These are phyloP conservation scores for Ancistrus triradiatus DNA, from an alignment of 2,113 vertebrate species.

Conservation along the genomic window DNA sequence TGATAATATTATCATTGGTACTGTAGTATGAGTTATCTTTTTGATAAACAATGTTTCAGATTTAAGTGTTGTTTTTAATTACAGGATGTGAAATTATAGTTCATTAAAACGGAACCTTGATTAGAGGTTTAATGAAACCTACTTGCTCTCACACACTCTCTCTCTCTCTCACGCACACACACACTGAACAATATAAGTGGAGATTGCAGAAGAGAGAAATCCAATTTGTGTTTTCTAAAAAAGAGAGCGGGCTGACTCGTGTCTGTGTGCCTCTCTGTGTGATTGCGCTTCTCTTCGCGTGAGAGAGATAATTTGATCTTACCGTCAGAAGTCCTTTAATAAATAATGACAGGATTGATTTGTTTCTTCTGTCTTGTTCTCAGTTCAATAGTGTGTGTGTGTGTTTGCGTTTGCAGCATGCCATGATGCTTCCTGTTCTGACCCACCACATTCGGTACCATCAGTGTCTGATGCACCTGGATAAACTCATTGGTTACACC, in stretches of 20 bases:
- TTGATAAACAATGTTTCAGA: no score
- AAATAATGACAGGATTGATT: conserved; percentile 73
- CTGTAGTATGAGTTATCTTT: no score
- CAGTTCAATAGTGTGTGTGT: conserved; percentile 10
- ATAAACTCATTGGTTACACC: conserved; percentile 89
- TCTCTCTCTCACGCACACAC: no score
- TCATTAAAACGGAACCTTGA: no score
- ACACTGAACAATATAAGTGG: no score
- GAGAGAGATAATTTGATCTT: conserved; percentile 63
- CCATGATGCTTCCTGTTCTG: conserved; percentile 97
- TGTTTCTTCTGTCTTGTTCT: conserved; percentile 45
- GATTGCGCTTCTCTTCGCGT: conserved; percentile 42
- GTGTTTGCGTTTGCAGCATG: conserved; percentile 72
- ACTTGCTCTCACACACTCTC: no score
- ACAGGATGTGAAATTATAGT: no score
- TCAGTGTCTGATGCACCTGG: conserved; percentile 96
- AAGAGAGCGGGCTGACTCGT: background rate
- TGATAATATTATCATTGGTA: no score
- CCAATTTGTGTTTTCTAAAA: conserved; percentile 49
- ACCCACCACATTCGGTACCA: conserved; percentile 99
- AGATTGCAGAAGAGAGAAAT: no score
- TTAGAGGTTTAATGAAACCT: no score
- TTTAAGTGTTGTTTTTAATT: no score
- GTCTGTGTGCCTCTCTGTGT: background rate
- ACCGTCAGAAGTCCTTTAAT: conserved; percentile 64